These are phyloP conservation scores for Shinisaurus crocodilurus DNA, from an alignment of 2,113 vertebrate genomes.

Conservation along the genomic window DNA sequence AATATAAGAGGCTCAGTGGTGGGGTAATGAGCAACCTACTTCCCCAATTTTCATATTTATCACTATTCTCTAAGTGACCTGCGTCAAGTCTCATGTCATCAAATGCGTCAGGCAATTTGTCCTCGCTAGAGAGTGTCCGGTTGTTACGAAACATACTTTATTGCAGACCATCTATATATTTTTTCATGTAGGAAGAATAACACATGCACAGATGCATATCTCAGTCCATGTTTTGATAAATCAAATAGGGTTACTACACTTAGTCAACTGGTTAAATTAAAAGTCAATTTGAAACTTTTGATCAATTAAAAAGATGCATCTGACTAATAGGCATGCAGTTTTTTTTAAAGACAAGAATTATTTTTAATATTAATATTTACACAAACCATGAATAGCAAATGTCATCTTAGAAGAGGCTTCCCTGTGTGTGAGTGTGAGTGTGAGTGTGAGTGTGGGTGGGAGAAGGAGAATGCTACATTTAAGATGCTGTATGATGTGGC, in stretches of 20 bases:
- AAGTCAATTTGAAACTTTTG: neutral
- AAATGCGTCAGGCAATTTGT: no score
- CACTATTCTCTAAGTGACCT: no score
- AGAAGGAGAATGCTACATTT: neutral
- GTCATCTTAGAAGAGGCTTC: neutral
- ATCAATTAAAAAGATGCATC: neutral
- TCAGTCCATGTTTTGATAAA: neutral
- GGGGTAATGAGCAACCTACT: no score
- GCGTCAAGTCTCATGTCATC: no score
- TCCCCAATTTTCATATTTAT: no score
- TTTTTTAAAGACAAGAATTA: neutral
- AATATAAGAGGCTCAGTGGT: no score
- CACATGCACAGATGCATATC: neutral
- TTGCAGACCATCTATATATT: neutral
- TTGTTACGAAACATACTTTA: no score
- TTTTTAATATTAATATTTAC: neutral
- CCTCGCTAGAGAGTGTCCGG: no score
- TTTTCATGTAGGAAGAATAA: neutral
- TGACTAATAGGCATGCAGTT: neutral
- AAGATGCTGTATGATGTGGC: neutral
- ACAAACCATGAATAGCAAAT: neutral
- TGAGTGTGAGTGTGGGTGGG: no score
- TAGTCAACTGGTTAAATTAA: neutral
- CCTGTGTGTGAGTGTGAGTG: no score
- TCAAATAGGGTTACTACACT: neutral